A percentile compares a stretch with the other conserved stretches of the same genome.
phyloP scores from a whole-genome alignment of 2,113 vertebrate species.

The Ivindomyrus marchei region DNA sequence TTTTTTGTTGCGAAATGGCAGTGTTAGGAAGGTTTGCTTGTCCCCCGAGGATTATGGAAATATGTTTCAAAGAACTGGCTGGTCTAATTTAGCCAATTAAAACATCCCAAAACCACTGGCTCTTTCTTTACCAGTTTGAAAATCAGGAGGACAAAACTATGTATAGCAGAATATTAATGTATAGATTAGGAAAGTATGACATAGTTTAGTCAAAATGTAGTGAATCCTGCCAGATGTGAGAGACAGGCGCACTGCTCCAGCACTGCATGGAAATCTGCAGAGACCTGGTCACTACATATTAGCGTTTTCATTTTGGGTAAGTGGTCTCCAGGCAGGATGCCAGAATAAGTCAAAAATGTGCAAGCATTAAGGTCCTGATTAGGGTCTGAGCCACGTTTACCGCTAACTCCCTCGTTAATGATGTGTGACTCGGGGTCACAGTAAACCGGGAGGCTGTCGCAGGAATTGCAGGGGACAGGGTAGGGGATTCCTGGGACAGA shows the following conservation, averaged over 20 bases:
- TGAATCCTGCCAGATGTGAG: neutral
- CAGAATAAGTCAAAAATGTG: neutral
- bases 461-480: neutral
- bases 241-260: neutral
- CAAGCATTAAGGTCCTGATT: neutral
- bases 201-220: neutral
- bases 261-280: neutral
- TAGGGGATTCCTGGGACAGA: neutral
- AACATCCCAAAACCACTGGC: neutral
- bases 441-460: neutral
- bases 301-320: neutral
- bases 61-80: neutral
- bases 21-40: neutral
- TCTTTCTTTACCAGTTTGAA: neutral
- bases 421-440: neutral
- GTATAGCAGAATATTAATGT: neutral
- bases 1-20: neutral
- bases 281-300: neutral
- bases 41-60: neutral
- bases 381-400: neutral
- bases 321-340: neutral
- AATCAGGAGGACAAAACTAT: neutral
- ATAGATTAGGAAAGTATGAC: neutral
- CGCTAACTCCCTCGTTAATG: neutral
- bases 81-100: neutral